A percentile compares a stretch with the other conserved stretches of the same genome.
These are phyloP conservation scores for Maccullochella peelii DNA, from an alignment of 2,113 vertebrate genomes.

Conservation along the genomic window DNA sequence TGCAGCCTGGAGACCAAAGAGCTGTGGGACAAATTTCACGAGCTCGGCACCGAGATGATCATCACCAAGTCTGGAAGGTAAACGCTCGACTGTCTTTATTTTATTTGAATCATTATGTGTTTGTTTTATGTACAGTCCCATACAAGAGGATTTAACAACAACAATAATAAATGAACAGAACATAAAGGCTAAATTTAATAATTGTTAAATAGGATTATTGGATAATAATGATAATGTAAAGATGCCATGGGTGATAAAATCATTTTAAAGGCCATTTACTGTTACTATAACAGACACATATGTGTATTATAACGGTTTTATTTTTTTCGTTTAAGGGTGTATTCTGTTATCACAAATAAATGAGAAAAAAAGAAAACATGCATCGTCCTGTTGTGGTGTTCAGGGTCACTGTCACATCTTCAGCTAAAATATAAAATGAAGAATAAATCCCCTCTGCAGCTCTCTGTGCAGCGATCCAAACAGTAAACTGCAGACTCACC, in stretches of 20 bases:
- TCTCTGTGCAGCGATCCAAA: neutral
- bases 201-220: neutral
- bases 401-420: neutral
- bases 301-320: too few species aligned
- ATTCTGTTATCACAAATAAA: neutral
- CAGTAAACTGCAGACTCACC: neutral
- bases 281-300: neutral
- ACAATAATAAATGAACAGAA: neutral
- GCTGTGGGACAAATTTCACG: slow-evolving; percentile 99
- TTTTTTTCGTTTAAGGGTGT: too few species aligned
- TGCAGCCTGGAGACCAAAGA: slow-evolving; percentile 99
- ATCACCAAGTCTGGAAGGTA: slow-evolving; percentile 99
- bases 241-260: neutral
- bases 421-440: neutral
- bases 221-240: neutral
- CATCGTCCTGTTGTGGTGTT: neutral
- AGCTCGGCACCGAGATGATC: slow-evolving; percentile 99
- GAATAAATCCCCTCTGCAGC: neutral
- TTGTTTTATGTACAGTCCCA: neutral
- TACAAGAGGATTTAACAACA: neutral
- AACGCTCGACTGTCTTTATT: neutral
- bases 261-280: neutral
- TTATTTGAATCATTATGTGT: too few species aligned
- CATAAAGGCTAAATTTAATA: neutral
- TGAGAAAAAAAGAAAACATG: neutral